Conservation (phyloP, 2,113 vertebrate species). For the Sinocyclocheilus maitianheensis region DNA sequence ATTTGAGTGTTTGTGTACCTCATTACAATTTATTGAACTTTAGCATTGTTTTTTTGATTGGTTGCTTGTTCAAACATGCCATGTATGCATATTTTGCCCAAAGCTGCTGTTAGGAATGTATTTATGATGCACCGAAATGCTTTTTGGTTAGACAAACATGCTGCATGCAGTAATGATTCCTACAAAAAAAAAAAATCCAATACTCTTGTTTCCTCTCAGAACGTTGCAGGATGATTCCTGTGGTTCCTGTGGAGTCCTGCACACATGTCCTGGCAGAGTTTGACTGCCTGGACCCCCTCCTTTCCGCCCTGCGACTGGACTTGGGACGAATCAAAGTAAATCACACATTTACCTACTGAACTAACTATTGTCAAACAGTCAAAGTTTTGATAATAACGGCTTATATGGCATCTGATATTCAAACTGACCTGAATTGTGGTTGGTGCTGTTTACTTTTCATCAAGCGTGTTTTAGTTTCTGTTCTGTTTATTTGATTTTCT, state of each 20-base stretch:
- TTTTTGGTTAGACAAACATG: background rate
- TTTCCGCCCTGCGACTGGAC: constrained; percentile 90
- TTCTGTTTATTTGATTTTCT: background rate
- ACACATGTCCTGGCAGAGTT: constrained; percentile 90
- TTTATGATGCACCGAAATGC: background rate
- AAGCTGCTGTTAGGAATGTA: background rate
- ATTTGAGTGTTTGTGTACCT: background rate
- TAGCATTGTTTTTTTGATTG: background rate
- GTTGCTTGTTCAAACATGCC: background rate
- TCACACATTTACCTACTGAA: background rate
- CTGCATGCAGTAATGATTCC: background rate
- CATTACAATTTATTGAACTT: background rate
- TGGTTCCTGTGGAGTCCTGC: constrained; percentile 79
- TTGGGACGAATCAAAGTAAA: constrained; percentile 89
- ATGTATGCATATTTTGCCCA: background rate
- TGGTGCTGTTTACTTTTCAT: background rate
- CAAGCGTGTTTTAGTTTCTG: background rate
- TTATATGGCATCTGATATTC: background rate
- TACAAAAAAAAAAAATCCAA: background rate
- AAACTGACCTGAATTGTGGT: background rate
- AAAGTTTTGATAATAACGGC: background rate
- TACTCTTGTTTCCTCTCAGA: constrained; percentile 33
- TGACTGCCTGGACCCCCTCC: constrained; percentile 87
- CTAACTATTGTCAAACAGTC: background rate
- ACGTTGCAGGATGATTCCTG: constrained; percentile 62